Conservation (phyloP, 2,888 invertebrate species). For the Orthonychiurus folsomi region DNA sequence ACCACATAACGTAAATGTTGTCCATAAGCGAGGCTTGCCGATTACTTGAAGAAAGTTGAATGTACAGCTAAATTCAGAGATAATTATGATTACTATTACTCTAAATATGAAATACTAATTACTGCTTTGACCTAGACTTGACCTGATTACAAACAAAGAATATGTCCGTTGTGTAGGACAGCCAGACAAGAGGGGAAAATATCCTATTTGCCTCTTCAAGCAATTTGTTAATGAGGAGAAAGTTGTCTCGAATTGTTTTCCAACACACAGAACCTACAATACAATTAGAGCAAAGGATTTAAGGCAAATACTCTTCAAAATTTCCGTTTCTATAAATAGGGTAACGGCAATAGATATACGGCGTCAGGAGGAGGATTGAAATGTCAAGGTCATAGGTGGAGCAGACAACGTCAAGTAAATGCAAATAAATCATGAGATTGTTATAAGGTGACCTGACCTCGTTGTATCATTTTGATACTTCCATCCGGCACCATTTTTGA, state of each 20-base stretch:
- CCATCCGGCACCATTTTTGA: constrained; percentile 19
- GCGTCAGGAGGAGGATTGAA: too few species aligned
- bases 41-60: constrained; percentile 22
- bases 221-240: constrained; percentile 21
- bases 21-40: neutral
- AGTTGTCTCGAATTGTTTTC: constrained; percentile 24
- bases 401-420: too few species aligned
- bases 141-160: constrained; percentile 39
- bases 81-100: too few species aligned
- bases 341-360: too few species aligned
- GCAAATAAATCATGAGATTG: constrained; percentile 2
- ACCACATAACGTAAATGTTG: constrained; percentile 30
- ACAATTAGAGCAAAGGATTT: neutral
- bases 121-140: too few species aligned
- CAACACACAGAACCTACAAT: constrained; percentile 25
- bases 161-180: constrained; percentile 35
- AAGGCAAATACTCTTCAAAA: too few species aligned
- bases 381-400: too few species aligned
- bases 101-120: too few species aligned
- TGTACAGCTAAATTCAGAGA: constrained; percentile 24
- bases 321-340: too few species aligned
- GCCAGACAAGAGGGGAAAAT: constrained; percentile 33
- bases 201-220: constrained; percentile 29
- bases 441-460: neutral
- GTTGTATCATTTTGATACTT: neutral